Conservation (phyloP, 2,888 invertebrate species). For the Stenoptilia bipunctidactyla region DNA sequence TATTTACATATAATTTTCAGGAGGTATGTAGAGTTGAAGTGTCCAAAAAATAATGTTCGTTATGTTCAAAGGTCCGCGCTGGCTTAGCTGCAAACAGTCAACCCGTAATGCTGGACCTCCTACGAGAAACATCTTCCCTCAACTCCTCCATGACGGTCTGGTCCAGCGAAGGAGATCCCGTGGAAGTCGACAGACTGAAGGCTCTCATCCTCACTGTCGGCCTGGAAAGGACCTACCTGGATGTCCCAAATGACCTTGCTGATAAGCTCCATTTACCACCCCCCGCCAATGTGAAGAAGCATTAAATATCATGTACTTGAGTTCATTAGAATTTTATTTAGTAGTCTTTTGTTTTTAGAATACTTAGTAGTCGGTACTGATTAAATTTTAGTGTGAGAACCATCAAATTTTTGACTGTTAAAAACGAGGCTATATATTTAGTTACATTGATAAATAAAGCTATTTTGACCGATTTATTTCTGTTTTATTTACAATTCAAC, state of each 20-base stretch:
- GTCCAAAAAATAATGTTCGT: too few species aligned
- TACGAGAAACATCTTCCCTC: conserved; percentile 58
- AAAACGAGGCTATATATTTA: too few species aligned
- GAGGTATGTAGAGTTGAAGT: too few species aligned
- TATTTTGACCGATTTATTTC: too few species aligned
- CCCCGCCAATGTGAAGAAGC: conserved; percentile 32
- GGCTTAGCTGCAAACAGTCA: conserved; percentile 75
- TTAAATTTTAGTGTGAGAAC: too few species aligned
- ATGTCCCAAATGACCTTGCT: conserved; percentile 77
- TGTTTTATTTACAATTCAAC: too few species aligned
- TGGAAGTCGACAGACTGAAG: conserved; percentile 75
- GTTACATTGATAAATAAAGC: too few species aligned
- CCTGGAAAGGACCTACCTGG: conserved; percentile 78
- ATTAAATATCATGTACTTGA: conserved; percentile 17
- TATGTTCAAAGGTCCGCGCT: conserved; percentile 57
- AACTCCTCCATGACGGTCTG: conserved; percentile 84
- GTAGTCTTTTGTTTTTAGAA: too few species aligned
- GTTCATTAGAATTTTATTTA: too few species aligned
- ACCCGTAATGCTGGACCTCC: conserved; percentile 70
- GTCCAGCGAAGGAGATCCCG: conserved; percentile 77
- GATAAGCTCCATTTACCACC: conserved; percentile 59
- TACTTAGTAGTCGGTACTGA: too few species aligned
- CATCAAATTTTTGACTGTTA: too few species aligned
- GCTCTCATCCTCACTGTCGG: conserved; percentile 77
- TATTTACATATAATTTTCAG: too few species aligned